Evolutionary conservation across 2,888 invertebrate species (phyloP).

Genomic region (Periphyllus acericola): DNA sequence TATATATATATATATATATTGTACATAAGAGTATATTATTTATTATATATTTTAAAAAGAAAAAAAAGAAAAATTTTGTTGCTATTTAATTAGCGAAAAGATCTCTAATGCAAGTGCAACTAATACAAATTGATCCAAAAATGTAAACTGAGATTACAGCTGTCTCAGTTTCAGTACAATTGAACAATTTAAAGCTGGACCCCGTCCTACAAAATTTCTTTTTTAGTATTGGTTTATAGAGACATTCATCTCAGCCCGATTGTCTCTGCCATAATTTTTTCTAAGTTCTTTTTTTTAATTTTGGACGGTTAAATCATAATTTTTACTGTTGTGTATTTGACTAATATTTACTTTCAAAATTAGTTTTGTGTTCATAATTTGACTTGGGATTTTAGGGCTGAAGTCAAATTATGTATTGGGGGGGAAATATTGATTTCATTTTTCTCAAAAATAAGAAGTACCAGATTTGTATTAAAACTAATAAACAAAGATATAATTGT

Average conservation of each 20-base stretch:
- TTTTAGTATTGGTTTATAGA: constrained; percentile 23
- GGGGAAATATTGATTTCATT: constrained; percentile 28
- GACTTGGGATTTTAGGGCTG: constrained; percentile 60
- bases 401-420: constrained; percentile 56
- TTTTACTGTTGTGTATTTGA: constrained; percentile 11
- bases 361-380: constrained; percentile 29
- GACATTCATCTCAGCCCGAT: constrained; percentile 57
- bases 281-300: background rate
- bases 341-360: constrained; percentile 12
- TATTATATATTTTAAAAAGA: constrained; percentile 39
- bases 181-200: constrained; percentile 31
- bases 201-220: constrained; percentile 50
- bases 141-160: constrained; percentile 43
- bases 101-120: constrained; percentile 48
- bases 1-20: constrained; percentile 23
- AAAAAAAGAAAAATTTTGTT: constrained; percentile 29
- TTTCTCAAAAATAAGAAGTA: constrained; percentile 39
- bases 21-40: constrained; percentile 60
- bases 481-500: background rate
- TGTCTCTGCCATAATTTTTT: constrained; percentile 34
- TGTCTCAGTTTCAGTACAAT: constrained; percentile 43
- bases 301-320: constrained; percentile 43
- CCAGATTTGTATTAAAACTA: constrained; percentile 19
- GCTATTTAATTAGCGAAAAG: constrained; percentile 47
- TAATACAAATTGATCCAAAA: constrained; percentile 51